phyloP scores from a whole-genome alignment of 2,888 invertebrate genomes.

The Allygus modestus region DNA sequence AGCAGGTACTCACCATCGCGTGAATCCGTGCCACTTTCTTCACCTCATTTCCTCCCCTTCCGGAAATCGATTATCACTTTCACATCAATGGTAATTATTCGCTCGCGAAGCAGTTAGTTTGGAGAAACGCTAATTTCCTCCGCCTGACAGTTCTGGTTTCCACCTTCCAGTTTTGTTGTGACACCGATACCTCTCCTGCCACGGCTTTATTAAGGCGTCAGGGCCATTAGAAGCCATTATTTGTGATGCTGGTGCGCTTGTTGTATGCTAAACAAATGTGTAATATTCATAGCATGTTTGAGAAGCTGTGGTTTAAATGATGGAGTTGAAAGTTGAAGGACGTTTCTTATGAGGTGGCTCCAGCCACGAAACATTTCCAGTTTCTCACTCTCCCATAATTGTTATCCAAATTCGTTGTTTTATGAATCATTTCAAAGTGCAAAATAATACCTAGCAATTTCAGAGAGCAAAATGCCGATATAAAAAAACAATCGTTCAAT shows the following conservation, averaged over 20 bases:
- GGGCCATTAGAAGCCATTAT: conserved; percentile 16
- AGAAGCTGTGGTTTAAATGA: background rate
- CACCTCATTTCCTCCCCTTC: conserved; percentile 48
- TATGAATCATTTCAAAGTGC: too few relatives aligned
- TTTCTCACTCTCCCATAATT: too few relatives aligned
- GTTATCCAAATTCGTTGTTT: too few relatives aligned
- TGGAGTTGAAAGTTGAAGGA: background rate
- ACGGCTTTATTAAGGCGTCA: background rate
- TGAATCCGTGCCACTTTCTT: conserved; percentile 52
- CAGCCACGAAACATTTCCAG: too few relatives aligned
- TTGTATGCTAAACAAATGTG: background rate
- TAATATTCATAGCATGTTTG: background rate
- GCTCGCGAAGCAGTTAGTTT: conserved; percentile 28
- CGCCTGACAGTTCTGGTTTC: conserved; percentile 37
- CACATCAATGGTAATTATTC: conserved; percentile 57
- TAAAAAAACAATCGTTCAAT: too few relatives aligned
- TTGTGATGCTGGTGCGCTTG: background rate
- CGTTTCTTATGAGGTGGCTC: too few relatives aligned
- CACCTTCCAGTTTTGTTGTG: background rate
- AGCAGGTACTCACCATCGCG: conserved; percentile 31
- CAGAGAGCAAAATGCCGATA: too few relatives aligned
- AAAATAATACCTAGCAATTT: too few relatives aligned
- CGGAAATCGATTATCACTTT: conserved; percentile 59
- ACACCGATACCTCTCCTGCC: conserved; percentile 23
- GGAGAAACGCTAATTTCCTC: conserved; percentile 55